Conservation (phyloP, 2,113 vertebrate species). For the Dipodomys stephensi region DNA sequence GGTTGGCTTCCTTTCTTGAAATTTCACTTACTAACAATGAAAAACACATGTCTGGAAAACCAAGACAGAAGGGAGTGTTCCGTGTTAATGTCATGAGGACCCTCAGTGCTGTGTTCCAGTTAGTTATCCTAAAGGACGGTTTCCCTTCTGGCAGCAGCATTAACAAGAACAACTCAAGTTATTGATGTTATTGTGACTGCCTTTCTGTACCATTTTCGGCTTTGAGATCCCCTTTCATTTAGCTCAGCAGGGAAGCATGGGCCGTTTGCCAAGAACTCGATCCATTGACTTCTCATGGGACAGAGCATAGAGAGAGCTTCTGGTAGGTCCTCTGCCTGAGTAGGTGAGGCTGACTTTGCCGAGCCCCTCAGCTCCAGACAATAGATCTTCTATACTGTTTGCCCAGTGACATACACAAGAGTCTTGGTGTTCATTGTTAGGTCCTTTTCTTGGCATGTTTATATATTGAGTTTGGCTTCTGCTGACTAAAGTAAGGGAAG, state of each 20-base stretch:
- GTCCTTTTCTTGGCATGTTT: constrained; percentile 64
- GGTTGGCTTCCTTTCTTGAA: neutral
- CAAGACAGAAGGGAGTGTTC: neutral
- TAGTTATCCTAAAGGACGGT: neutral
- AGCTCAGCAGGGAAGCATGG: neutral
- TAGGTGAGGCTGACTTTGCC: constrained; percentile 32
- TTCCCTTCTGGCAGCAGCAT: neutral
- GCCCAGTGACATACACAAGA: constrained; percentile 56
- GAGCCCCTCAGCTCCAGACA: constrained; percentile 70
- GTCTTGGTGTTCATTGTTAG: constrained; percentile 25
- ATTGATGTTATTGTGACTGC: neutral
- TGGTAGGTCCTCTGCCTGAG: neutral
- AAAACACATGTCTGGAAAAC: neutral
- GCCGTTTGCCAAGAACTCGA: neutral
- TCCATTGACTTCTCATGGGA: neutral
- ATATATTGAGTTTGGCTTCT: constrained; percentile 79
- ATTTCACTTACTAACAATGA: neutral
- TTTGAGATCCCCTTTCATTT: neutral
- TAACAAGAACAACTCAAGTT: neutral
- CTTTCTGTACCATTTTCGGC: neutral
- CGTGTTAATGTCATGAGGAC: neutral
- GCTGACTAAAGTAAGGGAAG: constrained; percentile 74
- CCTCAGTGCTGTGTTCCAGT: too few relatives aligned
- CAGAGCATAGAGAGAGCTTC: neutral
- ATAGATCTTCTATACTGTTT: constrained; percentile 66